These are phyloP conservation scores for Hydractinia symbiolongicarpus DNA, from an alignment of 30 jellyfish, hydroid and myxozoan genomes.

Conservation along the genomic window DNA sequence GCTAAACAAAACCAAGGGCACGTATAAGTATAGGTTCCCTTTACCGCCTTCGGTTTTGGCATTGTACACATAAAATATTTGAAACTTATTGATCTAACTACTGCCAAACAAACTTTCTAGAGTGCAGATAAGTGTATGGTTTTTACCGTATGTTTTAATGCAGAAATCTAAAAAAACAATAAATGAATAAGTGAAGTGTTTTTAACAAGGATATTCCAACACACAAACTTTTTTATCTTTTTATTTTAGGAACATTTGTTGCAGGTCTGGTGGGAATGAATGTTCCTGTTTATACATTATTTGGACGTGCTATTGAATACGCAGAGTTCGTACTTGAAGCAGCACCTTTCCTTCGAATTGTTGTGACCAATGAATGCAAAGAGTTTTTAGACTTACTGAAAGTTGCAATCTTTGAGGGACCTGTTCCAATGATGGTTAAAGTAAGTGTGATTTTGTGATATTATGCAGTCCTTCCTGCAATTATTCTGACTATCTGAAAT, in stretches of 20 bases:
- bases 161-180: too few species aligned
- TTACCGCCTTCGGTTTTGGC: too few species aligned
- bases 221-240: neutral
- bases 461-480: too few species aligned
- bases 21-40: too few species aligned
- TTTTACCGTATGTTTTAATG: too few species aligned
- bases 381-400: neutral
- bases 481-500: too few species aligned
- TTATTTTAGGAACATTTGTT: slow-evolving; percentile 59
- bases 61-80: too few species aligned
- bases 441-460: neutral
- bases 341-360: slow-evolving; percentile 5
- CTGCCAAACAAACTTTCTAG: too few species aligned
- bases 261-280: slow-evolving; percentile 79
- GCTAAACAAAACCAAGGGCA: too few species aligned
- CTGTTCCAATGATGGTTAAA: slow-evolving; percentile 9
- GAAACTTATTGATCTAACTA: too few species aligned
- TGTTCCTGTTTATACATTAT: slow-evolving; percentile 33
- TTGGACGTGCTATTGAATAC: slow-evolving; percentile 1
- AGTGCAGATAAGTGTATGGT: too few species aligned
- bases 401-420: neutral
- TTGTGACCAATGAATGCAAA: slow-evolving; percentile 11
- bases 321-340: neutral
- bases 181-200: too few species aligned
- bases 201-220: neutral